These are phyloP conservation scores for Piezodorus guildinii DNA, from an alignment of 1,140 invertebrate genomes.

Conservation along the genomic window DNA sequence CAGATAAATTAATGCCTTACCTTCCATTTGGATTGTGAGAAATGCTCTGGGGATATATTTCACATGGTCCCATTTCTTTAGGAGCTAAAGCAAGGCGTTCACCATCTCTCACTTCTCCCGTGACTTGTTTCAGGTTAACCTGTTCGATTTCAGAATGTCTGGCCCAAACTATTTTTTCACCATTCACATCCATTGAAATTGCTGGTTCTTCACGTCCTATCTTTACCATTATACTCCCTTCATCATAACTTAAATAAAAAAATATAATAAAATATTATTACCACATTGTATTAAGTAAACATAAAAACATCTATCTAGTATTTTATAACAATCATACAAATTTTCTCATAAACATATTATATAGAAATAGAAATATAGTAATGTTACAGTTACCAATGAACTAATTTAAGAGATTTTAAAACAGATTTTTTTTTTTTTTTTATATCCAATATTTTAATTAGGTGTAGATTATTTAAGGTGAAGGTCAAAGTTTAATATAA, in stretches of 20 bases:
- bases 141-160: conserved; percentile 97
- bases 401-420: too few species aligned
- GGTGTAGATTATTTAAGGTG: too few species aligned
- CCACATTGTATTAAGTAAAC: too few species aligned
- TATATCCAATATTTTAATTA: too few species aligned
- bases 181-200: conserved; percentile 95
- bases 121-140: conserved; percentile 81
- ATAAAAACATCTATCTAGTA: too few species aligned
- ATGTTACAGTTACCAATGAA: too few species aligned
- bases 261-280: not conserved
- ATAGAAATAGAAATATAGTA: too few species aligned
- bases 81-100: conserved; percentile 83
- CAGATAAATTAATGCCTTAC: conserved; percentile 34
- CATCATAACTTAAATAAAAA: conserved; percentile 62
- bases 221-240: conserved; percentile 95
- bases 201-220: conserved; percentile 96
- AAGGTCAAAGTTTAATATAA: too few species aligned
- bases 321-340: too few species aligned
- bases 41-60: conserved; percentile 98
- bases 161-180: conserved; percentile 98
- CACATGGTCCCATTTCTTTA: conserved; percentile 98
- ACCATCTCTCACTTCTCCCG: conserved; percentile 73
- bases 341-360: too few species aligned
- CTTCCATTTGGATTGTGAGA: conserved; percentile 97
- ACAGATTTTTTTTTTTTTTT: too few species aligned